A percentile compares a stretch with the other conserved stretches of the same genome.
Conservation (phyloP, 2,888 invertebrate species). For the Baronia brevicornis region DNA sequence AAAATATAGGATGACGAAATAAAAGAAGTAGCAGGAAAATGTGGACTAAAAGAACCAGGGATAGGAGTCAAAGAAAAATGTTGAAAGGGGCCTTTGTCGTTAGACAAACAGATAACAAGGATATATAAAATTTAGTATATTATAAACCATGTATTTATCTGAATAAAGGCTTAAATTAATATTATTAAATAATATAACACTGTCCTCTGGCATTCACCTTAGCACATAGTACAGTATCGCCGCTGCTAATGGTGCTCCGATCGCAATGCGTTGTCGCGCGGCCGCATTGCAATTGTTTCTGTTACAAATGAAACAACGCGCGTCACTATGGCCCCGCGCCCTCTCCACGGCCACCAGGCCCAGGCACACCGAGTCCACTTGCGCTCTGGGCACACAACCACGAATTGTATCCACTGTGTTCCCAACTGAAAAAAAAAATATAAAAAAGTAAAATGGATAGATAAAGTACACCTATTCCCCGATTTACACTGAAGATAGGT, state of each 20-base stretch:
- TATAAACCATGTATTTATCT: too few relatives aligned
- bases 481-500: too few relatives aligned
- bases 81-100: too few relatives aligned
- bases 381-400: constrained; percentile 56
- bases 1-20: too few relatives aligned
- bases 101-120: too few relatives aligned
- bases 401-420: constrained; percentile 60
- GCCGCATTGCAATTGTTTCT: constrained; percentile 58
- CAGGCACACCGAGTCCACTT: constrained; percentile 60
- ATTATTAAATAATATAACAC: neutral
- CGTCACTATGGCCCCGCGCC: constrained; percentile 64
- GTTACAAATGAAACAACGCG: constrained; percentile 56
- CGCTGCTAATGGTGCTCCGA: constrained; percentile 24
- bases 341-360: constrained; percentile 54
- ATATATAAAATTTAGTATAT: neutral
- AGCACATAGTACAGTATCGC: constrained; percentile 38
- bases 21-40: too few relatives aligned
- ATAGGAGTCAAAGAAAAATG: too few relatives aligned
- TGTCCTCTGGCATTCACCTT: constrained; percentile 35
- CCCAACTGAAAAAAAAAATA: constrained; percentile 48
- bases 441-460: too few relatives aligned
- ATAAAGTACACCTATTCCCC: too few relatives aligned
- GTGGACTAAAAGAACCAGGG: too few relatives aligned
- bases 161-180: constrained; percentile 6
- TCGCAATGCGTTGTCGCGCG: constrained; percentile 19